These are phyloP conservation scores for Thalassarche chlororhynchos DNA, from an alignment of 2,113 vertebrate species.

Conservation along the genomic window DNA sequence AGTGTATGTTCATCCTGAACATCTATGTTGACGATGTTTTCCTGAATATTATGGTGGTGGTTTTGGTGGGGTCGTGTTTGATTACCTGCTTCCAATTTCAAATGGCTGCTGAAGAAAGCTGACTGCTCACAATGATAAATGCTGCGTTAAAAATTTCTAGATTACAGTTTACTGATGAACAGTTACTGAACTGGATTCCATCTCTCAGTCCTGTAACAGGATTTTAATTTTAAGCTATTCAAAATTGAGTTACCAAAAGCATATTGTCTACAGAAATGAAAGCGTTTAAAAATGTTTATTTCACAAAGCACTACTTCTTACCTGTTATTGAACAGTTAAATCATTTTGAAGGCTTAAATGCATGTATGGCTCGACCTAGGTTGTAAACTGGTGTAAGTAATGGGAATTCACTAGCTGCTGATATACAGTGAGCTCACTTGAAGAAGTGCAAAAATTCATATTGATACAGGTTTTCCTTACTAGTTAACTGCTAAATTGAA, in stretches of 20 bases:
- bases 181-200: not conserved
- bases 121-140: not conserved
- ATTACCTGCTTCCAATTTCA: not conserved
- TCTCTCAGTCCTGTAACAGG: not conserved
- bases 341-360: not conserved
- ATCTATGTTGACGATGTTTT: not conserved
- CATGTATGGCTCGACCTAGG: not conserved
- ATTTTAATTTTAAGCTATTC: not conserved
- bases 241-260: not conserved
- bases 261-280: not conserved
- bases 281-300: not conserved
- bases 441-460: not conserved
- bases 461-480: not conserved
- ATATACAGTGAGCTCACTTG: not conserved
- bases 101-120: not conserved
- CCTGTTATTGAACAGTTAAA: not conserved
- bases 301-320: constrained; percentile 12
- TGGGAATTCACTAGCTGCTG: not conserved
- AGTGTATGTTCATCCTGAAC: not conserved
- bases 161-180: not conserved
- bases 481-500: not conserved
- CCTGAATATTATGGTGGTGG: not conserved
- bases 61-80: not conserved
- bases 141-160: not conserved
- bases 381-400: not conserved